Evolutionary conservation across 2,888 invertebrate genomes (phyloP).

Genomic region (Psylliodes chrysocephalus): DNA sequence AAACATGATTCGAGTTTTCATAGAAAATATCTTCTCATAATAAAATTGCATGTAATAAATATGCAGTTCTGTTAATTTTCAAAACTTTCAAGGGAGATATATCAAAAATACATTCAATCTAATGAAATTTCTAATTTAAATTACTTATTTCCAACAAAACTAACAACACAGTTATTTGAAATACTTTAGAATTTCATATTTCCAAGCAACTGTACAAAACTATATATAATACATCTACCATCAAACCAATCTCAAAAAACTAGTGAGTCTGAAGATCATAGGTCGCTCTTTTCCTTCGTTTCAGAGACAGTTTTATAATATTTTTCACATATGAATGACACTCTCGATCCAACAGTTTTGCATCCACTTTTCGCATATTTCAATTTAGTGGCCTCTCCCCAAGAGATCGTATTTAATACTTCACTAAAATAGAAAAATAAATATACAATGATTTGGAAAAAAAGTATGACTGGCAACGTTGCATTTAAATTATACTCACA

Average conservation of each 20-base stretch:
- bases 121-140: too few relatives aligned
- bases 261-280: too few relatives aligned
- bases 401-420: slow-evolving; percentile 74
- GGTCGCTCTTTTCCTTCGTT: slow-evolving; percentile 15
- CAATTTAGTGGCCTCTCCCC: slow-evolving; percentile 76
- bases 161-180: neutral
- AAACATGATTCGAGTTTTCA: too few relatives aligned
- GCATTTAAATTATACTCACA: slow-evolving; percentile 49
- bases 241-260: too few relatives aligned
- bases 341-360: slow-evolving; percentile 85
- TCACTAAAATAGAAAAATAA: slow-evolving; percentile 62
- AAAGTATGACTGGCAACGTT: neutral
- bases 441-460: too few relatives aligned
- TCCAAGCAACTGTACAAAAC: neutral
- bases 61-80: too few relatives aligned
- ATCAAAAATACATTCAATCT: too few relatives aligned
- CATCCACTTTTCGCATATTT: slow-evolving; percentile 90
- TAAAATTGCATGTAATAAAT: too few relatives aligned
- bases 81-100: too few relatives aligned
- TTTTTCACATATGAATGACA: slow-evolving; percentile 61
- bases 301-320: too few relatives aligned
- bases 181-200: neutral
- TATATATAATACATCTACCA: too few relatives aligned
- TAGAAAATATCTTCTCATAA: too few relatives aligned
- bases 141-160: neutral